Evolutionary conservation across 2,113 vertebrate genomes (phyloP).

Genomic region (Apus apus): DNA sequence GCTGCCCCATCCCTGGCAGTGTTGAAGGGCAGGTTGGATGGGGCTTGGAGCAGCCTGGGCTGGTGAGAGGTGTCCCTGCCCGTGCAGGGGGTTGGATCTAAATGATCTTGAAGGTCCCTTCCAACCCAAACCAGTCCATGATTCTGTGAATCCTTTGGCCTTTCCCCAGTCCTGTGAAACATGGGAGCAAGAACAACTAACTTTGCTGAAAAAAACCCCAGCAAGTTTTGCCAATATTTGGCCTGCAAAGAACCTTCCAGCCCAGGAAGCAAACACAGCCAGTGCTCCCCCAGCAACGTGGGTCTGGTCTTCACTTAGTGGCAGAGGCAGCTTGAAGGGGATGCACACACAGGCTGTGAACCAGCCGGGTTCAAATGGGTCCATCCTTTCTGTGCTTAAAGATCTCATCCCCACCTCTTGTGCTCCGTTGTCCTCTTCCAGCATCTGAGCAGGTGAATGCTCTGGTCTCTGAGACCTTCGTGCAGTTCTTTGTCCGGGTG

Average conservation of each 20-base stretch:
- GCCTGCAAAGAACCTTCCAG: neutral
- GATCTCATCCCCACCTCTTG: neutral
- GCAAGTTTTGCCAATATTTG: neutral
- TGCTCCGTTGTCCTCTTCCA: conserved; percentile 27
- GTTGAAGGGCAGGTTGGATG: too few relatives aligned
- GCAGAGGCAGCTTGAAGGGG: neutral
- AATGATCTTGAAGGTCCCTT: too few relatives aligned
- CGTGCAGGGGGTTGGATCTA: too few relatives aligned
- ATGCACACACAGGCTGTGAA: neutral
- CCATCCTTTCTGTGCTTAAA: neutral
- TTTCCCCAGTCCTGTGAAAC: neutral
- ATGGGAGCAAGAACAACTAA: accelerated
- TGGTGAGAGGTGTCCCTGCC: too few relatives aligned
- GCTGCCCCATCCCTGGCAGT: too few relatives aligned
- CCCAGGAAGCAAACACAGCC: neutral
- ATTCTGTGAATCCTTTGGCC: too few relatives aligned
- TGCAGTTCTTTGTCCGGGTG: conserved; percentile 88
- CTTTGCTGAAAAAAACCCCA: neutral
- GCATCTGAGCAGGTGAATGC: conserved; percentile 86
- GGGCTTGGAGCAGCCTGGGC: too few relatives aligned
- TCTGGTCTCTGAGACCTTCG: conserved; percentile 87
- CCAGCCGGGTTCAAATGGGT: neutral
- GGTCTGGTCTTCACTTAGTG: neutral
- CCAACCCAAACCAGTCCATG: too few relatives aligned
- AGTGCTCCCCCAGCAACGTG: neutral